Evolutionary conservation across 2,113 vertebrate genomes (phyloP).

Genomic region (Perca flavescens): DNA sequence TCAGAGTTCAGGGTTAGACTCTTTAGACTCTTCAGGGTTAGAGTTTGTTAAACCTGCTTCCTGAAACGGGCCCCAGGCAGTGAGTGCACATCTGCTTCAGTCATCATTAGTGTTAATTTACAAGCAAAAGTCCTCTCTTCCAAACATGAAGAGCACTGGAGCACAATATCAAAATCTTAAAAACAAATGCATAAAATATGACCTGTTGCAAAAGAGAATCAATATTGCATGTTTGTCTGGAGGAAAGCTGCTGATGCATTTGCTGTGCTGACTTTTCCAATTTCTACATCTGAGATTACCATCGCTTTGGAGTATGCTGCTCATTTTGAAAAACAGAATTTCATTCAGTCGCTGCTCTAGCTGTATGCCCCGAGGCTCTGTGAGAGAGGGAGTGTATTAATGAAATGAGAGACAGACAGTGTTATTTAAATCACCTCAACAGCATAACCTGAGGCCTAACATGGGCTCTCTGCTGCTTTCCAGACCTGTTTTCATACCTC

Average conservation of each 20-base stretch:
- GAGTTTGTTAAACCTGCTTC: too few relatives aligned
- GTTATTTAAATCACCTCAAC: slow-evolving; percentile 82
- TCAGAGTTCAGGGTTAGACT: too few relatives aligned
- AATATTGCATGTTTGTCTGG: slow-evolving; percentile 82
- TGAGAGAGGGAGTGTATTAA: slow-evolving; percentile 74
- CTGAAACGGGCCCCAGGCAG: background rate
- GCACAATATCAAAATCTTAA: slow-evolving; percentile 71
- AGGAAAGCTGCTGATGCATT: slow-evolving; percentile 77
- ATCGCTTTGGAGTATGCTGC: slow-evolving; percentile 75
- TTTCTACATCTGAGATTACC: slow-evolving; percentile 82
- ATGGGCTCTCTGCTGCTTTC: slow-evolving; percentile 56
- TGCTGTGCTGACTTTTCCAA: slow-evolving; percentile 80
- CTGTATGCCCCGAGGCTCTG: slow-evolving; percentile 72
- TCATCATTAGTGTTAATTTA: slow-evolving; percentile 63
- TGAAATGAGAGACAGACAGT: slow-evolving; percentile 80
- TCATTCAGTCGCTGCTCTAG: slow-evolving; percentile 72
- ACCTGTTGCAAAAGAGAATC: slow-evolving; percentile 74
- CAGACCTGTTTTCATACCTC: slow-evolving; percentile 67
- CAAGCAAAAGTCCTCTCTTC: slow-evolving; percentile 26
- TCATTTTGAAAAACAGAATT: slow-evolving; percentile 81
- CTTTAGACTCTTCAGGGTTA: too few relatives aligned
- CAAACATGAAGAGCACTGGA: slow-evolving; percentile 30
- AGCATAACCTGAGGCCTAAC: slow-evolving; percentile 72
- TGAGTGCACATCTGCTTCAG: slow-evolving; percentile 17
- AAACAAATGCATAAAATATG: slow-evolving; percentile 82